Base-by-base conservation (phyloP, 92 coral and sea anemone species). In the Desmophyllum pertusum region DNA sequence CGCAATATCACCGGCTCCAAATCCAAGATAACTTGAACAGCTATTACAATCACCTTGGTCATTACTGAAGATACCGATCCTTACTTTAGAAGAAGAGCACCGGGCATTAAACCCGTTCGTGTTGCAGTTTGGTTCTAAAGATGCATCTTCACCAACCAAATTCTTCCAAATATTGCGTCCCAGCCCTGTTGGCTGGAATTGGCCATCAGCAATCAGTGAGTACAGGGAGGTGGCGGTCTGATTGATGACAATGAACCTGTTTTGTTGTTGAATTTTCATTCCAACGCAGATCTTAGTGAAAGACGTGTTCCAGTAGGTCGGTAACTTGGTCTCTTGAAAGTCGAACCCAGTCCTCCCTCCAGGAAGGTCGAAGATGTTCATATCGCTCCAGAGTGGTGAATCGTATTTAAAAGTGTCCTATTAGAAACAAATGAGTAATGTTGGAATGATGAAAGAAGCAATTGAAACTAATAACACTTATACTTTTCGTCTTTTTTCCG, bases 301-400 rank as follows among this genome's bases (percentile, higher is more conserved):
- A n/a, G n/a, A n/a, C n/a, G n/a, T n/a, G n/a, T n/a, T n/a, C n/a
- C n/a, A n/a, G n/a, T n/a, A n/a, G n/a, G n/a, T n/a, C 29, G 81
- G 46, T 30, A 67, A n/a, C n/a, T 83, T 3, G 91, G 68, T 51
- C 82, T 55, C n/a, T 27, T 83, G 29, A 57, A 23, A 29, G 62
- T 83, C 83, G 3, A 83, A 67, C n/a, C 91, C 91, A 41, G 84
- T 68, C 25, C 37, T 62, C 19, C 91, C 91, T 45, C 84, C 88
- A 0, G 19, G 6, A 10, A 30, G n/a, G 36, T 83, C 70, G 70
- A 36, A 77, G n/a, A 13, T 48, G 14, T 18, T 38, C n/a, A 30
- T 83, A 85, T 88, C 74, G 15, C 40, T 48, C 91, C 91, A 88
- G 66, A 46, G 53, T 11, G 48, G 13, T 2, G 91, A 88, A 4